Percentiles rank a stretch among this genome's conserved stretches.
Conservation (phyloP, 2,797 vertebrate genomes). For the Cossypha caffra region DNA sequence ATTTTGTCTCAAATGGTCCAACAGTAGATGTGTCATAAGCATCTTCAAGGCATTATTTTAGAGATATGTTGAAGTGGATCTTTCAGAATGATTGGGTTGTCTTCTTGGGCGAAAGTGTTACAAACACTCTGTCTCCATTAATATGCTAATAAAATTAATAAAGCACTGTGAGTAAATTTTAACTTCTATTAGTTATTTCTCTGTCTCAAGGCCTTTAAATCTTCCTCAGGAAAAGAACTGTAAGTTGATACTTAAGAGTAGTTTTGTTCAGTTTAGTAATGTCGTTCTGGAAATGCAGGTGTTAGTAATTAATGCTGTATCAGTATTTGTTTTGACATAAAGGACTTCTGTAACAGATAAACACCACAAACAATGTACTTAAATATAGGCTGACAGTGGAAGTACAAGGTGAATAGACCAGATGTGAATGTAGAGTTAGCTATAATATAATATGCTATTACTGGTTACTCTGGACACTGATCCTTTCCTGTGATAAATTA, state of each 20-base stretch:
- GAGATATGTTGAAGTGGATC: neutral
- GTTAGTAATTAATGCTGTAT: neutral
- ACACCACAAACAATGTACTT: fast-evolving
- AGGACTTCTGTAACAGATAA: neutral
- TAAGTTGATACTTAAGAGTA: neutral
- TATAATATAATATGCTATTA: neutral
- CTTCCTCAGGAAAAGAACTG: neutral
- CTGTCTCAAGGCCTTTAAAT: neutral
- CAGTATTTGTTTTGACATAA: neutral
- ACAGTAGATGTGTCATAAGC: neutral
- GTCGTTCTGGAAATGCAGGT: neutral
- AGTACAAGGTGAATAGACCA: neutral
- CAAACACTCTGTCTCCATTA: neutral
- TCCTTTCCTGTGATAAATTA: neutral
- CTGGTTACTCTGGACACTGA: neutral
- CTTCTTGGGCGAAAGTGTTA: neutral
- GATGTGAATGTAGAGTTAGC: neutral
- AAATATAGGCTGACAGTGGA: neutral
- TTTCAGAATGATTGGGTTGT: neutral
- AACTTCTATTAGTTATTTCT: neutral
- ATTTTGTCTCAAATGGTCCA: neutral
- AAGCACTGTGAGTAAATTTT: neutral
- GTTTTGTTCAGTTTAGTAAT: neutral
- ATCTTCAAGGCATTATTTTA: neutral
- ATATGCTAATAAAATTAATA: neutral